Evolutionary conservation across 2,888 invertebrate species (phyloP), one percentile per base, ranked within the genome.

Genomic region (Drosophila mettleri): DNA sequence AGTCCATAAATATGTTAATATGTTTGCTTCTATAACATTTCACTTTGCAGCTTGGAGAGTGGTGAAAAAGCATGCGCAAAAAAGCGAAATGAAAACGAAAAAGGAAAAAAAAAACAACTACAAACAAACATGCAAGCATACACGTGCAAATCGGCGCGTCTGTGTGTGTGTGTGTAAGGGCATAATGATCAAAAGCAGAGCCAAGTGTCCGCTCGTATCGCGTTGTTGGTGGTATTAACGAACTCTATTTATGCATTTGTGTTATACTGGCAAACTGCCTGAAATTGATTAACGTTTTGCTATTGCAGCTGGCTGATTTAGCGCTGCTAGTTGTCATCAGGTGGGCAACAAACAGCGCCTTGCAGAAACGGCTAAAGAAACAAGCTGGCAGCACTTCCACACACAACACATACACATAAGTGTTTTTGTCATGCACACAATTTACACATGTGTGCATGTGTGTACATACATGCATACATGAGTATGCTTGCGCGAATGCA

Each of bases 251-350:
- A 70, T 74, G 66, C 60, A 61, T 29, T 38, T 65, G 65, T 43
- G 36, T 39, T 33, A 60, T 45, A 60, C 51, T 59, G 73, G 68
- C 73, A 73, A 60, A 52, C 54, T 66, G 78, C 52, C 63, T 74
- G 70, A 66, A 76, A 77, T 78, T 78, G 77, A 78, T 78, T 78
- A 74, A 78, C 75, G 68, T 62, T 74, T 76, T 77, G 70, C 66
- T 69, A 69, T 78, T 74, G 60, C 78, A 71, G 67, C 74, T 67
- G 74, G 71, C 70, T 74, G 65, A 46, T 73, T 61, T 60, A 29
- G 48, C 41, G 43, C 29, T 67, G 73, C 68, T 63, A 46, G 54
- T 63, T 49, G 69, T 62, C 60, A 53, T 60, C 74, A 46, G 74
- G 66, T 73, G 48, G 58, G 72, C 75, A 72, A 72, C 63, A 62